Percentiles rank a stretch among this genome's conserved stretches.
Evolutionary conservation across 2,797 vertebrate genomes (phyloP).

Genomic region (Gambelia wislizenii): DNA sequence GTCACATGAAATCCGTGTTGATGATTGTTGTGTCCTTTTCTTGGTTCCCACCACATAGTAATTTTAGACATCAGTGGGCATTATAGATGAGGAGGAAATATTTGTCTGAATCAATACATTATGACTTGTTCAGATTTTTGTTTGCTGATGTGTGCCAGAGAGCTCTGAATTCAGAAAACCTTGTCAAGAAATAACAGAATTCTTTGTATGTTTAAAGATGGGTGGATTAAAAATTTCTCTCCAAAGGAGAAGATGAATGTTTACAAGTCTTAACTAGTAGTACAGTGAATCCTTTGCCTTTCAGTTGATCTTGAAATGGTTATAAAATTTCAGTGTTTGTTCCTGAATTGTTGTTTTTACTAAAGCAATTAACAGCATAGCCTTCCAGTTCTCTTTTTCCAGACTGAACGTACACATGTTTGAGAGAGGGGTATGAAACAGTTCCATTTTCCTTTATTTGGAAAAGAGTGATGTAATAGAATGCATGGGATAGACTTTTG

Average conservation of each 20-base stretch:
- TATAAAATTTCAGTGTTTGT: conserved; percentile 14
- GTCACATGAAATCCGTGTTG: neutral
- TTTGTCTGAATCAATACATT: neutral
- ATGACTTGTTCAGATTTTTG: neutral
- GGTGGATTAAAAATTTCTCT: neutral
- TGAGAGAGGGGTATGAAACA: neutral
- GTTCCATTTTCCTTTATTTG: neutral
- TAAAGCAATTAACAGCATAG: neutral
- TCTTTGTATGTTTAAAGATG: neutral
- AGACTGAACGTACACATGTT: neutral
- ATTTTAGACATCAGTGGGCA: neutral
- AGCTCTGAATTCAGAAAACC: neutral
- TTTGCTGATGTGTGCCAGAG: too few species aligned
- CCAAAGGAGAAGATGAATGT: conserved; percentile 11
- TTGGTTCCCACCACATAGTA: neutral
- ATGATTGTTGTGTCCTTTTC: neutral
- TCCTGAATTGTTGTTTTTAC: conserved; percentile 15
- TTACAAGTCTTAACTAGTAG: neutral
- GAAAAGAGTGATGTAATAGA: neutral
- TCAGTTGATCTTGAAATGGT: conserved; percentile 29
- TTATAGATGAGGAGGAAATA: neutral
- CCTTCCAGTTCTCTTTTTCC: neutral
- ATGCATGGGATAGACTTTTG: too few species aligned
- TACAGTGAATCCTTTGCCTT: conserved; percentile 17
- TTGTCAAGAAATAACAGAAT: neutral